Percentiles rank a stretch among this genome's conserved stretches.
Conservation (phyloP, 1,140 invertebrate genomes). For the Achroia grisella region DNA sequence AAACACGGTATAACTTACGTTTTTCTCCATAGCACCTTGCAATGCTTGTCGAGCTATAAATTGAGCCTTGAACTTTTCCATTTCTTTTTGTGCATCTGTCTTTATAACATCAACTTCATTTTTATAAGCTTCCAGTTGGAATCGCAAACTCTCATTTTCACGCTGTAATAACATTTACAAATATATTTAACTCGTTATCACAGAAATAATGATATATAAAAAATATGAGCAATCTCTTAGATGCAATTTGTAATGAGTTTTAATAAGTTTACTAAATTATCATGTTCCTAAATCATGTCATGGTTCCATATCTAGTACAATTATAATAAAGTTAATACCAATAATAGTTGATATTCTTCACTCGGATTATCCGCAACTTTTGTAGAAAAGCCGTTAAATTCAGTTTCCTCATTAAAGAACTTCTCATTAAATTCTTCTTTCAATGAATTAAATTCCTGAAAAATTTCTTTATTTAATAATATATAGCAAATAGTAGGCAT, state of each 20-base stretch:
- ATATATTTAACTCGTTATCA: background rate
- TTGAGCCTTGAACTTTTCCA: slow-evolving; percentile 67
- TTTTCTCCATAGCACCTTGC: slow-evolving; percentile 42
- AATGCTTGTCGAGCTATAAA: slow-evolving; percentile 59
- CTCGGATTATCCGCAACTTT: slow-evolving; percentile 14
- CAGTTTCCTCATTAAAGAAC: slow-evolving; percentile 43
- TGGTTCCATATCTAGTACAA: too few relatives aligned
- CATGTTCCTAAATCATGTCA: too few relatives aligned
- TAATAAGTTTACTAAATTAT: too few relatives aligned
- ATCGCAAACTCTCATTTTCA: slow-evolving; percentile 92
- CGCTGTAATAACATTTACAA: slow-evolving; percentile 73
- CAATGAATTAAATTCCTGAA: slow-evolving; percentile 57
- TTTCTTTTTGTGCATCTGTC: slow-evolving; percentile 74
- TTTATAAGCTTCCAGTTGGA: slow-evolving; percentile 95
- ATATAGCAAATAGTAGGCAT: too few relatives aligned
- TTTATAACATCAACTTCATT: slow-evolving; percentile 87
- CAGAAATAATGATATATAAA: too few relatives aligned
- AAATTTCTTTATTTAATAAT: slow-evolving; percentile 9
- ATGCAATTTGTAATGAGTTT: too few relatives aligned
- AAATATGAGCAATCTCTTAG: too few relatives aligned
- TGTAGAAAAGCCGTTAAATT: slow-evolving; percentile 35
- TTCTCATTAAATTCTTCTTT: slow-evolving; percentile 65
- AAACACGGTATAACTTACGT: slow-evolving; percentile 28
- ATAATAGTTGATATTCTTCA: slow-evolving; percentile 45
- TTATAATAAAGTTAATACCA: slow-evolving; percentile 27